A percentile compares a stretch with the other conserved stretches of the same genome.
Conservation (phyloP, 2,888 invertebrate species). For the Deilephila elpenor region DNA sequence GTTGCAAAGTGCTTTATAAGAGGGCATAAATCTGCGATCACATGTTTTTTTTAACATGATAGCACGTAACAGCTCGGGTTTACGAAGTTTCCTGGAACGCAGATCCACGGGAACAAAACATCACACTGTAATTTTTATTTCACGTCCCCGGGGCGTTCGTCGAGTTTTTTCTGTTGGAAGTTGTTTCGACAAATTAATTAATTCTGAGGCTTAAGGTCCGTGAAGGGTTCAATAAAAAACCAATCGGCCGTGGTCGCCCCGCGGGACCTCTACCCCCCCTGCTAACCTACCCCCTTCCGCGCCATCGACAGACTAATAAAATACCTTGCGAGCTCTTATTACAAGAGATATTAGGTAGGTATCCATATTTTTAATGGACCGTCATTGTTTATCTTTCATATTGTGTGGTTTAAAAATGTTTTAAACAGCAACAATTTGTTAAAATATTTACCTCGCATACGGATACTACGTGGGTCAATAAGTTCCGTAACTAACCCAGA, state of each 20-base stretch:
- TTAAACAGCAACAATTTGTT: neutral
- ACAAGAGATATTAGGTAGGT: neutral
- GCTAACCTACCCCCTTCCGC: neutral
- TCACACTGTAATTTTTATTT: conserved; percentile 39
- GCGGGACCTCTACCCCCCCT: conserved; percentile 27
- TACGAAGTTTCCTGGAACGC: neutral
- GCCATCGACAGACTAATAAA: neutral
- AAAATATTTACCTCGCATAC: no score
- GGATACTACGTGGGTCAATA: no score
- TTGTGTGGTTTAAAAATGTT: neutral
- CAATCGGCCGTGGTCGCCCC: conserved; percentile 41
- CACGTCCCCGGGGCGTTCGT: conserved; percentile 44
- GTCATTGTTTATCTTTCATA: neutral
- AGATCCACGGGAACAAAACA: conserved; percentile 32
- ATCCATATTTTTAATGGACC: neutral
- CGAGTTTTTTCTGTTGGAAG: conserved; percentile 46
- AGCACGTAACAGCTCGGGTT: neutral
- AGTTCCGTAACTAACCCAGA: no score
- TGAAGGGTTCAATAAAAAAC: conserved; percentile 41
- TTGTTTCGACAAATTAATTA: conserved; percentile 58
- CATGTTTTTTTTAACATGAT: no score
- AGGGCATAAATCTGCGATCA: no score
- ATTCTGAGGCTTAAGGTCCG: conserved; percentile 44
- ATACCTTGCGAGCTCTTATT: neutral
- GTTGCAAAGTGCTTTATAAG: no score